Evolutionary conservation across 2,113 vertebrate genomes (phyloP).

Genomic region (Sorex fumeus): DNA sequence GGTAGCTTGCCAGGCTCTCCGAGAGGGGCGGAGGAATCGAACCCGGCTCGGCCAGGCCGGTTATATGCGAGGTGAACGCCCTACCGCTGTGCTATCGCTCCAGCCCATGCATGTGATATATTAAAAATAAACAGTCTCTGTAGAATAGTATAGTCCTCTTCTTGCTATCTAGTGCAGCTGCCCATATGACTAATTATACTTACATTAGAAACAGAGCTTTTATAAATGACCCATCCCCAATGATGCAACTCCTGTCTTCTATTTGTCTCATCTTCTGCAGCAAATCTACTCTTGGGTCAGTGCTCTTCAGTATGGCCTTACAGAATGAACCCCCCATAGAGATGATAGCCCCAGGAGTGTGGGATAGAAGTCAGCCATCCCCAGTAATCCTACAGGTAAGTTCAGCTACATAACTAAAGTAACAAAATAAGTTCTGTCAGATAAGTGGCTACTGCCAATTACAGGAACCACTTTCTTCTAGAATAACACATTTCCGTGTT

Average conservation of each 20-base stretch:
- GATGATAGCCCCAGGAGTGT: conserved; percentile 80
- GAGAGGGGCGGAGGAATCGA: no score
- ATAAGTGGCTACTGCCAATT: conserved; percentile 42
- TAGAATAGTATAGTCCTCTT: conserved; percentile 40
- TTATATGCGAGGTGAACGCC: no score
- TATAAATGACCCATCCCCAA: not conserved
- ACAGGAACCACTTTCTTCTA: conserved; percentile 59
- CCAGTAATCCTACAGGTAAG: conserved; percentile 86
- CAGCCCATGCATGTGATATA: not conserved
- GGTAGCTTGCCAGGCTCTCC: no score
- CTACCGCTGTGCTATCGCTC: no score
- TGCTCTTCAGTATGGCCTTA: conserved; percentile 80
- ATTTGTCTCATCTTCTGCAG: conserved; percentile 74
- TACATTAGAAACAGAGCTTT: not conserved
- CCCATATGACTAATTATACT: conserved; percentile 11
- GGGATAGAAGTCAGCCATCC: conserved; percentile 76
- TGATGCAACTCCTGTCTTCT: not conserved
- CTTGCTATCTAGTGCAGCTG: not conserved
- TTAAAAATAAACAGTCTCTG: not conserved
- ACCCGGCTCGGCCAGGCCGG: no score
- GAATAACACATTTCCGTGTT: conserved; percentile 56
- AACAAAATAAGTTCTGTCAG: not conserved
- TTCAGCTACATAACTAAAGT: conserved; percentile 20
- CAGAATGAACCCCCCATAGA: conserved; percentile 62
- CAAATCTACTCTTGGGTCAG: conserved; percentile 39